Percentiles rank a stretch among this genome's conserved stretches.
These are phyloP conservation scores for Nymphalis polychloros DNA, from an alignment of 2,888 invertebrate species.

Conservation along the genomic window DNA sequence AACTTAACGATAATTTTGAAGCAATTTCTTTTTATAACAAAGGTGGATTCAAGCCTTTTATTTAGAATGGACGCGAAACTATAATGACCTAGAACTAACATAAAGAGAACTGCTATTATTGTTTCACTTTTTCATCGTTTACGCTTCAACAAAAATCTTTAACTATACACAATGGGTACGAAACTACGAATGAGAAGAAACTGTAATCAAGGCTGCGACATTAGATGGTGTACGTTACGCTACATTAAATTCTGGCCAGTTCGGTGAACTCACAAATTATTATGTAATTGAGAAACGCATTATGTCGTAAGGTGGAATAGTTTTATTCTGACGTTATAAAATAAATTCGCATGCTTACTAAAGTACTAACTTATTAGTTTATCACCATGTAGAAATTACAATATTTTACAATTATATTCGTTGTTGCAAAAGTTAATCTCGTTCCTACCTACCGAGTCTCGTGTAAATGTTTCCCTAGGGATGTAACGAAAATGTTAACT, in stretches of 20 bases:
- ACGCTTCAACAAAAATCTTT: constrained; percentile 26
- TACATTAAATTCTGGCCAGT: constrained; percentile 50
- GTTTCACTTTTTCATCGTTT: constrained; percentile 30
- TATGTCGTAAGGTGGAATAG: constrained; percentile 15
- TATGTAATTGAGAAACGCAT: constrained; percentile 36
- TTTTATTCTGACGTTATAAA: not conserved
- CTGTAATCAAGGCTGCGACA: constrained; percentile 26
- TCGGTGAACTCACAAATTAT: constrained; percentile 50
- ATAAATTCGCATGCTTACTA: not conserved
- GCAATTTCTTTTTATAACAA: not conserved
- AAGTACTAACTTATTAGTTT: no score
- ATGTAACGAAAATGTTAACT: constrained; percentile 25
- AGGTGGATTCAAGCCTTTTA: constrained; percentile 15
- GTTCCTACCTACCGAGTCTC: constrained; percentile 13
- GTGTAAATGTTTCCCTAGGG: constrained; percentile 30
- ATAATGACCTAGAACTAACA: constrained; percentile 33
- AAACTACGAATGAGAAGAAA: constrained; percentile 28
- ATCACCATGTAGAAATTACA: not conserved
- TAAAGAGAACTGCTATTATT: constrained; percentile 28
- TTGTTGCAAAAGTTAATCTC: constrained; percentile 11
- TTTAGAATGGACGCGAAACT: constrained; percentile 16
- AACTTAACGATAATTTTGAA: constrained; percentile 19
- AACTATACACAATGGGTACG: constrained; percentile 22
- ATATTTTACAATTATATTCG: constrained; percentile 19
- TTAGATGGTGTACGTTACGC: constrained; percentile 44